Percentiles rank a stretch among this genome's conserved stretches.
phyloP scores from a whole-genome alignment of 2,888 invertebrate species.

The Acleris cristana region DNA sequence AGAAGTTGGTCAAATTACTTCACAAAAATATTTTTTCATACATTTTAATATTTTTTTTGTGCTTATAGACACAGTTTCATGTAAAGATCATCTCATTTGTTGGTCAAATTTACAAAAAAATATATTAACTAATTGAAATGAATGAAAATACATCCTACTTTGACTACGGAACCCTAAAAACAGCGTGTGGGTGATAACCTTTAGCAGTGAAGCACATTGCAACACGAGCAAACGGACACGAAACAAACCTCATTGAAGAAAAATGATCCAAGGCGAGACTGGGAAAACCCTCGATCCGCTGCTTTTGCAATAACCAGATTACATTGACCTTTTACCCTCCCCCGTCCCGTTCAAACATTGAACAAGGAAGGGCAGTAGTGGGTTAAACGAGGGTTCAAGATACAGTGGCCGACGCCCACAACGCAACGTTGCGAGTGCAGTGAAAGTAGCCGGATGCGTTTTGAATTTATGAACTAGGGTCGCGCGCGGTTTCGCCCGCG shows the following conservation, averaged over 20 bases:
- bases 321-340: slow-evolving; percentile 1
- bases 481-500: slow-evolving; percentile 21
- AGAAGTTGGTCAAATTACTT: too few relatives aligned
- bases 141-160: too few relatives aligned
- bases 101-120: too few relatives aligned
- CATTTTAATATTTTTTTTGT: too few relatives aligned
- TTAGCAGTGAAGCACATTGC: too few relatives aligned
- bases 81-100: too few relatives aligned
- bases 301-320: slow-evolving; percentile 5
- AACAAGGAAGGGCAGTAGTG: background rate
- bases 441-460: slow-evolving; percentile 38
- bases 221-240: background rate
- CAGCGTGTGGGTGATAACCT: too few relatives aligned
- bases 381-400: slow-evolving; percentile 9
- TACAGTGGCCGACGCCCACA: slow-evolving; percentile 16
- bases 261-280: background rate
- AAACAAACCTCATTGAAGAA: slow-evolving; percentile 1
- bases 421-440: slow-evolving; percentile 22
- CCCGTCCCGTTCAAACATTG: background rate
- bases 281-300: slow-evolving; percentile 8
- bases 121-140: too few relatives aligned
- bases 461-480: slow-evolving; percentile 32
- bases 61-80: too few relatives aligned
- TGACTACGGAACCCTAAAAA: too few relatives aligned
- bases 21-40: too few relatives aligned